Evolutionary conservation across 2,888 invertebrate species (phyloP).

Genomic region (Scotopteryx bipunctaria): DNA sequence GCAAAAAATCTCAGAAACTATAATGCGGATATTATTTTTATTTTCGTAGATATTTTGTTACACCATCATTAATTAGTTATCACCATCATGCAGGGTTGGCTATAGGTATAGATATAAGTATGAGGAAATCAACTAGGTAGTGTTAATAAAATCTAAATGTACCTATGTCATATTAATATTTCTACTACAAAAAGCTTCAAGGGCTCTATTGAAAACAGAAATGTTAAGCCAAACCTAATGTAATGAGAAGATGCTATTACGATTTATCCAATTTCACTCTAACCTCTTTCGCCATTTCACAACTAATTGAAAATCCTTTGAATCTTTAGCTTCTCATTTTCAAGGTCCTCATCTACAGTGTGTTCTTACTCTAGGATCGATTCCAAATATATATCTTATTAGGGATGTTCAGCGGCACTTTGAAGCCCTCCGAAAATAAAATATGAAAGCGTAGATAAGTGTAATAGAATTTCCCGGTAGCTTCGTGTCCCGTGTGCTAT

Average conservation of each 20-base stretch:
- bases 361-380: slow-evolving; percentile 15
- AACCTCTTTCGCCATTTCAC: slow-evolving; percentile 1
- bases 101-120: too few relatives aligned
- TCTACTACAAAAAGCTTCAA: too few relatives aligned
- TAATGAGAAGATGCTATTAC: not conserved
- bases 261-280: slow-evolving; percentile 1
- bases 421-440: slow-evolving; percentile 16
- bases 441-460: slow-evolving; percentile 23
- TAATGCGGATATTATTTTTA: too few relatives aligned
- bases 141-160: too few relatives aligned
- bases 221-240: not conserved
- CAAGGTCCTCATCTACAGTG: slow-evolving; percentile 2
- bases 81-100: too few relatives aligned
- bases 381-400: slow-evolving; percentile 24
- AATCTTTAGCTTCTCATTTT: slow-evolving; percentile 7
- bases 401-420: slow-evolving; percentile 17
- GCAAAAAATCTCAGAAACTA: too few relatives aligned
- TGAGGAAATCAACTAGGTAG: too few relatives aligned
- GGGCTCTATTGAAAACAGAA: not conserved
- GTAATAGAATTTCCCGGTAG: slow-evolving; percentile 23
- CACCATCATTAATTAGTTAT: too few relatives aligned
- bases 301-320: slow-evolving; percentile 16
- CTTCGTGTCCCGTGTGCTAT: slow-evolving; percentile 10
- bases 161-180: too few relatives aligned
- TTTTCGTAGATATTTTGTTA: too few relatives aligned